Evolutionary conservation across 1,140 invertebrate genomes (phyloP), one percentile per base, ranked within the genome.

Genomic region (Cotesia typhae): DNA sequence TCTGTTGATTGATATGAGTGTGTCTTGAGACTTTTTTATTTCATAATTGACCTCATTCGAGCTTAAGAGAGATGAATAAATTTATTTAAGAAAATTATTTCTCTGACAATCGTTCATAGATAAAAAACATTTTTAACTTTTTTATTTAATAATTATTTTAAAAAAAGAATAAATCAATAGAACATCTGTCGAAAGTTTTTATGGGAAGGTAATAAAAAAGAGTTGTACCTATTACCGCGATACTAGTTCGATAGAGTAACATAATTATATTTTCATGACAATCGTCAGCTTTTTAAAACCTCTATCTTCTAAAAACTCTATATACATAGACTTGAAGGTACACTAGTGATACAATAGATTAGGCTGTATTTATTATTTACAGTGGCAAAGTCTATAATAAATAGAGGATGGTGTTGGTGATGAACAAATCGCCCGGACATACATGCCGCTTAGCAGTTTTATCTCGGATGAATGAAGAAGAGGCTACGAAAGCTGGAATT

Each of bases 401-500:
- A 74, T 52, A 57, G 64, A 36, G 67, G 61, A 72, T 65, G 70
- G 41, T 47, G 41, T 47, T 47, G 41, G 41, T 71, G 59, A 51
- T 67, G 65, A 67, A 47, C 10, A 61, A 68, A 71, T 76, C 69
- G 60, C 52, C 36, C 47, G 70, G 77, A 74, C 75, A 74, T 77
- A 71, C 75, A 76, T 47, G 41, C 41, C 7, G 41, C 41, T 47
- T 47, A 47, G 41, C 70, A 74, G 72, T 72, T 76, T 76, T 77
- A 77, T 79, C 79, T 68, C 65, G 72, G 74, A 74, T 78, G 81
- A 84, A 84, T 83, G 81, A 81, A 83, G 85, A 85, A 81, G 41
- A 47, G 41, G 83, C 81, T 28, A 78, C 73, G 81, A 83, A 85
- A 86, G 85, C 85, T 86, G 85, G 85, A 86, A 87, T 87, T 87